Conservation (phyloP, 2,113 vertebrate genomes). For the Lasiurus cinereus region DNA sequence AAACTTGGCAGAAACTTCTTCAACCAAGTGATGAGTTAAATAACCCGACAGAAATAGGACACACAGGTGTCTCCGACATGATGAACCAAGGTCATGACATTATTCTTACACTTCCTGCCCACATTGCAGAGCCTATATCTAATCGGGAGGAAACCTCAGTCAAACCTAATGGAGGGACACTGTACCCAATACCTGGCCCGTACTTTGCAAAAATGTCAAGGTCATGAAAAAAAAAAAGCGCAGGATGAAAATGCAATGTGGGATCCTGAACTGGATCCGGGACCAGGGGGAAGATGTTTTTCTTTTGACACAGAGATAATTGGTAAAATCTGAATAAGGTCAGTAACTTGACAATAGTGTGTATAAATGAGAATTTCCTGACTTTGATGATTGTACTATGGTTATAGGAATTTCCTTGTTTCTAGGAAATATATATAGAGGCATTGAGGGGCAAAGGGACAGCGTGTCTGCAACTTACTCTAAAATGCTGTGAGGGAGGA, state of each 20-base stretch:
- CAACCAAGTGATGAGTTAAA: neutral
- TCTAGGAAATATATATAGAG: neutral
- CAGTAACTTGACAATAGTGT: neutral
- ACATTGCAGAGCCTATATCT: neutral
- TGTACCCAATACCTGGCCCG: neutral
- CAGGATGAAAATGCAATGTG: neutral
- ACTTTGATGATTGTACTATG: neutral
- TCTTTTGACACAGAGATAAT: neutral
- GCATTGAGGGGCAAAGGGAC: neutral
- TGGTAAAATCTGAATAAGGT: neutral
- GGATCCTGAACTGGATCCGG: neutral
- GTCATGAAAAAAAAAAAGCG: neutral
- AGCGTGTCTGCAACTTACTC: neutral
- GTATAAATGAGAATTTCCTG: neutral
- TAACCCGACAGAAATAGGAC: neutral
- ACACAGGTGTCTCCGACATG: fast-evolving
- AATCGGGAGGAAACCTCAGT: neutral
- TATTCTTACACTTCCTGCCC: neutral
- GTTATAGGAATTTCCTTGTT: neutral
- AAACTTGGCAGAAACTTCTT: neutral
- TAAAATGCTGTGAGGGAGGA: neutral
- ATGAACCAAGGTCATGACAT: fast-evolving
- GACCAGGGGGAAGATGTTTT: neutral
- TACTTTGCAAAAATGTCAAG: neutral
- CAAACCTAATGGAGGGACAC: fast-evolving